Evolutionary conservation across 1,140 invertebrate genomes (phyloP).

Genomic region (Bombus pascuorum): DNA sequence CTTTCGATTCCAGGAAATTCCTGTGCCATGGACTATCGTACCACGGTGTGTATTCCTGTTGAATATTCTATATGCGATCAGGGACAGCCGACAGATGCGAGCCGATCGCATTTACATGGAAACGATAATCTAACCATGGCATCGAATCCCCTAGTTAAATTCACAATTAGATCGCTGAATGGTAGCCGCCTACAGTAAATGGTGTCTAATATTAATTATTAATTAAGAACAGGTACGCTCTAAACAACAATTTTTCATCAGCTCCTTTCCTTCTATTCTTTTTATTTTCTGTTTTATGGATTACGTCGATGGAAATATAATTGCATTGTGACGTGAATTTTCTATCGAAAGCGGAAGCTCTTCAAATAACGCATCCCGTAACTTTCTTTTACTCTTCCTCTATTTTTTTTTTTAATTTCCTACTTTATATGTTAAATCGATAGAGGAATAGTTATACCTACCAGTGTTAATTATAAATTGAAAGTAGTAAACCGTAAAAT

Average conservation of each 20-base stretch:
- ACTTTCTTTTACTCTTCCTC: background rate
- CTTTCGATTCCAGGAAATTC: constrained; percentile 46
- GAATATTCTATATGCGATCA: constrained; percentile 51
- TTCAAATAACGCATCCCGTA: too few species aligned
- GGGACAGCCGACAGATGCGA: constrained; percentile 41
- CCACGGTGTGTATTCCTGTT: constrained; percentile 31
- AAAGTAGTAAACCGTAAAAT: background rate
- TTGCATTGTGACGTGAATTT: too few species aligned
- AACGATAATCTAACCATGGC: constrained; percentile 41
- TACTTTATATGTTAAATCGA: background rate
- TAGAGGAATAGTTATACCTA: too few species aligned
- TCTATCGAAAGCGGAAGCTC: too few species aligned
- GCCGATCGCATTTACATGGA: constrained; percentile 47
- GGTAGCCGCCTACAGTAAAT: background rate
- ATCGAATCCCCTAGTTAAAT: constrained; percentile 30
- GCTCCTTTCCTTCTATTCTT: background rate
- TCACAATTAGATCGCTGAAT: constrained; percentile 33
- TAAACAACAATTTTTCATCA: background rate
- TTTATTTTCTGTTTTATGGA: background rate
- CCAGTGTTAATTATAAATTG: background rate
- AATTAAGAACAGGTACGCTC: background rate
- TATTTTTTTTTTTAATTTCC: background rate
- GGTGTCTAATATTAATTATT: constrained; percentile 23
- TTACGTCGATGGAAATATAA: background rate
- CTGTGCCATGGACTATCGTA: constrained; percentile 3